A percentile compares a stretch with the other conserved stretches of the same genome.
Evolutionary conservation across 2,113 vertebrate species (phyloP).

Genomic region (Otis tarda): DNA sequence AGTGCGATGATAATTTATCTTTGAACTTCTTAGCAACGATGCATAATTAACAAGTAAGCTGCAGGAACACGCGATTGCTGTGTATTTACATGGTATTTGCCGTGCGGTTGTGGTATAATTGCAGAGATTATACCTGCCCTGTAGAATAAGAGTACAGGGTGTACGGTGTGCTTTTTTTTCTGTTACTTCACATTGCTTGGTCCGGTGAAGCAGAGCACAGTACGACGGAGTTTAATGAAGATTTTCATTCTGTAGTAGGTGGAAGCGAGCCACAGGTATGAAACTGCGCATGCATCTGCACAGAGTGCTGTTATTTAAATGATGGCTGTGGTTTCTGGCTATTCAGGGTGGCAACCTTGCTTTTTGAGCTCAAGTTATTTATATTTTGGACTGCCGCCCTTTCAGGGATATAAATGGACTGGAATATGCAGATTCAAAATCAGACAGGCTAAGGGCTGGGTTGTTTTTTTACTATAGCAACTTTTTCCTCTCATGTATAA

Average conservation of each 20-base stretch:
- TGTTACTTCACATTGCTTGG: background rate
- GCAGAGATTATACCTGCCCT: background rate
- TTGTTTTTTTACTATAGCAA: background rate
- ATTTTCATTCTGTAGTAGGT: background rate
- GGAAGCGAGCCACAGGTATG: background rate
- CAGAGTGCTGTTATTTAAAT: background rate
- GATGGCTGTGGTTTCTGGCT: background rate
- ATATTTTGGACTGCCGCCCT: background rate
- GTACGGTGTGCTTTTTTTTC: background rate
- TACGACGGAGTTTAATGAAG: background rate
- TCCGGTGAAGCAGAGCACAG: background rate
- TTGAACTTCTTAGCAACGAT: background rate
- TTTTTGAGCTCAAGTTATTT: background rate
- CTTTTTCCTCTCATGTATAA: background rate
- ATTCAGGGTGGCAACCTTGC: background rate
- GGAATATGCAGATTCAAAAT: background rate
- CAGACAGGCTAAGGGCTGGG: background rate
- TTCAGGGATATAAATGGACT: background rate
- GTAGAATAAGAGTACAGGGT: background rate
- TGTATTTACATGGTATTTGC: background rate
- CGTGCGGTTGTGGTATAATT: background rate
- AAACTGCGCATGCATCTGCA: background rate
- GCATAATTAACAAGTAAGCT: conserved; percentile 34
- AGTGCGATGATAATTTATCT: conserved; percentile 25
- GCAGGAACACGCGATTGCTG: background rate